Evolutionary conservation across 2,888 invertebrate genomes (phyloP), one percentile per base, ranked within the genome.

Genomic region (Melanchra persicariae): DNA sequence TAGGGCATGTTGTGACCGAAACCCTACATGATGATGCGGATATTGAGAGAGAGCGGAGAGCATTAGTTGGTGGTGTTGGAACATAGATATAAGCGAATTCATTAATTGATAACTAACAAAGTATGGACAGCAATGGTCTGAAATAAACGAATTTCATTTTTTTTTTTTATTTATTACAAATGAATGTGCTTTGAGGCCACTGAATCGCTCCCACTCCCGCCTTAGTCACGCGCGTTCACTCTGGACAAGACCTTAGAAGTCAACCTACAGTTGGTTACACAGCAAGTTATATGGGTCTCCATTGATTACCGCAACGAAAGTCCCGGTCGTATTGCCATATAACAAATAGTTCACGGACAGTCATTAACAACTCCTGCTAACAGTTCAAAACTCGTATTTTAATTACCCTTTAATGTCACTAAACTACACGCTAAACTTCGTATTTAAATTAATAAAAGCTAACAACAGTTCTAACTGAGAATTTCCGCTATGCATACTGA

Each of bases 361-460:
- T 49, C 60, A 81, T 70, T 76, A 76, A 61, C 57, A 70, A 70
- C 26, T 72, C 30, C 40, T 24, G 30, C 49, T n/a, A 45, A 10
- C 49, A 49, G 72, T 54, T 59, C 47, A 75, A 62, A 52, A 77
- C 52, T 47, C 49, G 63, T 72, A 72, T 64, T 79, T 82, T 55
- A 79, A 79, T 79, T 82, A 73, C 55, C 55, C 22, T 63, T 63
- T 71, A 81, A 82, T 73, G 79, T 72, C 67, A 64, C 63, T 60
- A 68, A 76, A 68, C 67, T 65, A 59, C 26, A 57, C 22, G 43
- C 15, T 51, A 62, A 79, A 79, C 64, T 79, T 79, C 40, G 73
- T 82, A 65, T 77, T 82, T 77, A 65, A 82, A 82, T 82, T 72
- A 82, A 79, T 79, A 82, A 79, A 79, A 79, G 26, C 82, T 82